phyloP scores from a whole-genome alignment of 2,797 vertebrate species.

The Ambastaia sidthimunki region DNA sequence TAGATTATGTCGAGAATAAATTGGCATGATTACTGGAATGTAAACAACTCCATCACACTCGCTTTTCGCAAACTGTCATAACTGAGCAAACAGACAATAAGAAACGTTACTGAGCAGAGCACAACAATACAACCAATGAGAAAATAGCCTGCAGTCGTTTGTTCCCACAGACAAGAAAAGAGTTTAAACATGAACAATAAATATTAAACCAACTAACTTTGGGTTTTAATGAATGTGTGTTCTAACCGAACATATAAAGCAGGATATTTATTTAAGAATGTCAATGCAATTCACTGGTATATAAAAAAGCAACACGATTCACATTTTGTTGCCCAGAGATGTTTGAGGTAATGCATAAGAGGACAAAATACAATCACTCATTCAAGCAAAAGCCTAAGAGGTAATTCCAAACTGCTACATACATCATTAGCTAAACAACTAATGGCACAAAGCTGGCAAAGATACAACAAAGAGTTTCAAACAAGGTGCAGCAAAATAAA shows the following conservation, averaged over 20 bases:
- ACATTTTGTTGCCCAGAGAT: constrained; percentile 75
- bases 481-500: constrained; percentile 35
- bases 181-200: constrained; percentile 25
- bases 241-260: constrained; percentile 15
- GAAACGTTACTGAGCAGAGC: constrained; percentile 46
- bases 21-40: constrained; percentile 58
- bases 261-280: constrained; percentile 8
- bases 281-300: constrained; percentile 31
- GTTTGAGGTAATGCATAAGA: constrained; percentile 78
- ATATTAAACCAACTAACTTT: constrained; percentile 2
- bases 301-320: constrained; percentile 47
- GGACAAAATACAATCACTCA: constrained; percentile 79
- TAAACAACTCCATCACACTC: constrained; percentile 56
- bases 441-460: constrained; percentile 50
- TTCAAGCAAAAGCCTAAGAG: constrained; percentile 69
- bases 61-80: constrained; percentile 43
- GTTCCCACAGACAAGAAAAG: constrained; percentile 26
- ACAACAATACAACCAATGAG: constrained; percentile 38
- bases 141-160: constrained; percentile 12
- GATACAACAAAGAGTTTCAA: neutral
- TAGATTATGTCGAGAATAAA: constrained; percentile 55
- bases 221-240: constrained; percentile 26
- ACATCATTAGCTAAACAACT: constrained; percentile 53
- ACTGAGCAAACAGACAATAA: constrained; percentile 30
- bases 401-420: constrained; percentile 42